Conservation (phyloP, 2,888 invertebrate genomes). For the Drosophila planitibia region DNA sequence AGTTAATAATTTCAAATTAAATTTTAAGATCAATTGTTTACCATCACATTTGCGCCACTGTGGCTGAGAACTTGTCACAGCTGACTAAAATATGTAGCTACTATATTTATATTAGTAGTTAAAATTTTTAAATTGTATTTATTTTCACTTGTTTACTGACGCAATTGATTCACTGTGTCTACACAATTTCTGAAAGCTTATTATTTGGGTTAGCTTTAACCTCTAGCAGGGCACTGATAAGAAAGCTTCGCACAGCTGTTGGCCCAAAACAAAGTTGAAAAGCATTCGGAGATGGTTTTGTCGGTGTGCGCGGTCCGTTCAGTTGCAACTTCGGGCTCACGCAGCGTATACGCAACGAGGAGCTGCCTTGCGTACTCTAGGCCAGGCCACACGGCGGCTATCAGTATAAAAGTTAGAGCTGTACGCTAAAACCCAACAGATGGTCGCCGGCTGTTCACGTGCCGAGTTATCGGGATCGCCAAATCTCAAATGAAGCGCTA, state of each 20-base stretch:
- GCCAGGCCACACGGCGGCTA: slow-evolving; percentile 23
- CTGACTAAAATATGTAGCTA: background rate
- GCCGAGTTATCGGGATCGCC: slow-evolving; percentile 69
- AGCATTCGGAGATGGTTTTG: slow-evolving; percentile 43
- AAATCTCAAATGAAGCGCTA: slow-evolving; percentile 37
- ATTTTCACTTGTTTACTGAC: background rate
- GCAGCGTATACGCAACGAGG: slow-evolving; percentile 71
- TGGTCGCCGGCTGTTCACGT: slow-evolving; percentile 71
- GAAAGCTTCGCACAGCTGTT: slow-evolving; percentile 73
- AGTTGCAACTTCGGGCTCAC: slow-evolving; percentile 65
- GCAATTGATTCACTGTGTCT: slow-evolving; percentile 47
- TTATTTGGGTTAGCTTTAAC: slow-evolving; percentile 38
- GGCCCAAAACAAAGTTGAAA: slow-evolving; percentile 58
- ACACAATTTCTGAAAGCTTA: slow-evolving; percentile 46
- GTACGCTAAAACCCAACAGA: slow-evolving; percentile 69
- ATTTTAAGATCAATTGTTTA: background rate
- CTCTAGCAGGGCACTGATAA: slow-evolving; percentile 64
- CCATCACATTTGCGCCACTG: background rate
- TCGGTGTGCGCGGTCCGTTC: slow-evolving; percentile 52
- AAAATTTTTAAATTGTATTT: background rate
- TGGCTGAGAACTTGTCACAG: background rate
- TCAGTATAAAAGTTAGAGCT: slow-evolving; percentile 64
- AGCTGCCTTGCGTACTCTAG: slow-evolving; percentile 9
- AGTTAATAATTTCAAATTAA: background rate
- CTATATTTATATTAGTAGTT: no score